These are phyloP conservation scores for Cochlearius cochlearius DNA, from an alignment of 2,113 vertebrate genomes.

Conservation along the genomic window DNA sequence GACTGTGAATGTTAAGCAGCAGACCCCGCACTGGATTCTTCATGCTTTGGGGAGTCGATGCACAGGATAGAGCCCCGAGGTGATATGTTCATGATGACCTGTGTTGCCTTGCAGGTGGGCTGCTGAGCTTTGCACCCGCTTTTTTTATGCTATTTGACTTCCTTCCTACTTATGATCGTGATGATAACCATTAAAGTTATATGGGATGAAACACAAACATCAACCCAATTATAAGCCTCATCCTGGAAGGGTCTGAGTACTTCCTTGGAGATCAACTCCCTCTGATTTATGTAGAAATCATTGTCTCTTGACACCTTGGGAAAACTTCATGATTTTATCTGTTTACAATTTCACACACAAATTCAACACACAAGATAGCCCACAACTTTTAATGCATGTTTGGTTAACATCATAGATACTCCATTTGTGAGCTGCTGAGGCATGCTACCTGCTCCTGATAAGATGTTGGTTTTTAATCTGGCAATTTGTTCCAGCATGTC, in stretches of 20 bases:
- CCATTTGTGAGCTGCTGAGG: not conserved
- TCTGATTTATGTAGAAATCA: not conserved
- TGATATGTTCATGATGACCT: not conserved
- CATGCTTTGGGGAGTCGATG: accelerated
- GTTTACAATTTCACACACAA: not conserved
- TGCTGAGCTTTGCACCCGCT: not conserved
- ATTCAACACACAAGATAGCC: not conserved
- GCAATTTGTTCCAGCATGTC: not conserved
- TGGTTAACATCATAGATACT: not conserved
- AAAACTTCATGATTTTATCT: not conserved
- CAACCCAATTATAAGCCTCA: not conserved
- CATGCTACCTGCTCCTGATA: not conserved
- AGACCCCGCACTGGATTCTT: not conserved
- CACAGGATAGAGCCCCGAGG: not conserved
- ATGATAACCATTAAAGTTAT: not conserved
- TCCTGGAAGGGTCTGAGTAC: not conserved
- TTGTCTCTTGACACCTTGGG: not conserved
- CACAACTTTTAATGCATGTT: not conserved
- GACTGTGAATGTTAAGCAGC: not conserved
- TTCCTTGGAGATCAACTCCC: not conserved
- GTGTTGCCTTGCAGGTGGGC: not conserved
- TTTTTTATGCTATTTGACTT: not conserved
- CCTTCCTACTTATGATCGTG: not conserved
- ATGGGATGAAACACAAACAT: not conserved
- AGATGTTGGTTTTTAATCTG: not conserved